Percentiles rank a stretch among this genome's conserved stretches.
Conservation (phyloP, 2,888 invertebrate species). For the Eupsilia transversa region DNA sequence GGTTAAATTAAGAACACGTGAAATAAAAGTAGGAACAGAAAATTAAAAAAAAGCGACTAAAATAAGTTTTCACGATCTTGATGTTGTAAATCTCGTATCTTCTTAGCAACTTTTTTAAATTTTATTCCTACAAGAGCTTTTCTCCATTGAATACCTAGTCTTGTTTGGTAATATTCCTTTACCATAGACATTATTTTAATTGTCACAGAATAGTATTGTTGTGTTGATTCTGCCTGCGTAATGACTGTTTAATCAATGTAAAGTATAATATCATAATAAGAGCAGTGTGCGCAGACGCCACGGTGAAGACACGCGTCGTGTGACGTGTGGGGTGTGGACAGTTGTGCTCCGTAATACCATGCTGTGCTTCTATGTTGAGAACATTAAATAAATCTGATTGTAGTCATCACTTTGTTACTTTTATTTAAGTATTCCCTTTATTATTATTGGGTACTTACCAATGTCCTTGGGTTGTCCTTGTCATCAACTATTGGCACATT, state of each 20-base stretch:
- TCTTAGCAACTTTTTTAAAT: constrained; percentile 1
- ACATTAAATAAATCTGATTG: constrained; percentile 85
- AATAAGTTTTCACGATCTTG: constrained; percentile 31
- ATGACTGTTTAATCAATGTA: constrained; percentile 44
- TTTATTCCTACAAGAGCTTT: constrained; percentile 1
- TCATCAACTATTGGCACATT: no score
- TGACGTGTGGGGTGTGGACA: constrained; percentile 24
- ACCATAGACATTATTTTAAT: not conserved
- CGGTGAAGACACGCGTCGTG: constrained; percentile 24
- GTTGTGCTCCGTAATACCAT: constrained; percentile 63
- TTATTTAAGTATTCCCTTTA: constrained; percentile 21
- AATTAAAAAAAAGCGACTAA: constrained; percentile 27
- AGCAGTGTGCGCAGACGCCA: constrained; percentile 41
- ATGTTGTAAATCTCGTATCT: constrained; percentile 38
- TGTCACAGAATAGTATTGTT: no score
- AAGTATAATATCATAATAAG: constrained; percentile 31
- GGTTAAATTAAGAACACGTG: not conserved
- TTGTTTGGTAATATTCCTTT: constrained; percentile 1
- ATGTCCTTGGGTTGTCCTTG: no score
- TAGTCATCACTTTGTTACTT: constrained; percentile 70
- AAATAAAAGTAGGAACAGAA: constrained; percentile 4
- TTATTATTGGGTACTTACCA: no score
- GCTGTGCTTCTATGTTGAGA: constrained; percentile 84
- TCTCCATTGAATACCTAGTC: constrained; percentile 6
- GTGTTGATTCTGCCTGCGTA: constrained; percentile 30